Conservation (phyloP, 2,888 invertebrate species). For the Flexamia atlantica region DNA sequence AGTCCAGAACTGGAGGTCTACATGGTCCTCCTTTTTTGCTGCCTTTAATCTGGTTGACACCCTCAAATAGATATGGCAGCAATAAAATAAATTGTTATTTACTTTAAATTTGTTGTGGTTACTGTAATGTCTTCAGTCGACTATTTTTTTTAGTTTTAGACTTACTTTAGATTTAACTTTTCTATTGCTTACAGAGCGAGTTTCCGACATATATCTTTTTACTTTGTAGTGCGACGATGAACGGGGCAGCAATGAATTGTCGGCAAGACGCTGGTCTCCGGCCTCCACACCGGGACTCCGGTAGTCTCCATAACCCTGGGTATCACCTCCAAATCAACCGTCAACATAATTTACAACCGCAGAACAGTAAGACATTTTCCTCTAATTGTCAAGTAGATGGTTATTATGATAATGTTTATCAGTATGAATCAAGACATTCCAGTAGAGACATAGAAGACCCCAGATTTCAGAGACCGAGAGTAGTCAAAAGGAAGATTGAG, state of each 20-base stretch:
- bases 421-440: slow-evolving; percentile 9
- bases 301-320: slow-evolving; percentile 22
- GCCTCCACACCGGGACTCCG: slow-evolving; percentile 7
- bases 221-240: slow-evolving; percentile 56
- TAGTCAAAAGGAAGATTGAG: neutral
- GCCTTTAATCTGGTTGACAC: too few relatives aligned
- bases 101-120: too few relatives aligned
- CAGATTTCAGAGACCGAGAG: slow-evolving; percentile 15
- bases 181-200: slow-evolving; percentile 24
- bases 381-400: slow-evolving; percentile 22
- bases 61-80: too few relatives aligned
- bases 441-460: neutral
- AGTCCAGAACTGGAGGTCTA: too few relatives aligned
- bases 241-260: slow-evolving; percentile 45
- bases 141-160: neutral
- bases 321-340: slow-evolving; percentile 38
- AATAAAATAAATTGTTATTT: too few relatives aligned
- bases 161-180: neutral
- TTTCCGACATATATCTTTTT: slow-evolving; percentile 55
- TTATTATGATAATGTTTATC: neutral
- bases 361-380: slow-evolving; percentile 44
- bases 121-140: too few relatives aligned
- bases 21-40: too few relatives aligned
- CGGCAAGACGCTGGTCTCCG: slow-evolving; percentile 42
- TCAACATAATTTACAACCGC: slow-evolving; percentile 34